A percentile compares a stretch with the other conserved stretches of the same genome.
phyloP scores from a whole-genome alignment of 2,888 invertebrate species.

The Trachelus stipa region DNA sequence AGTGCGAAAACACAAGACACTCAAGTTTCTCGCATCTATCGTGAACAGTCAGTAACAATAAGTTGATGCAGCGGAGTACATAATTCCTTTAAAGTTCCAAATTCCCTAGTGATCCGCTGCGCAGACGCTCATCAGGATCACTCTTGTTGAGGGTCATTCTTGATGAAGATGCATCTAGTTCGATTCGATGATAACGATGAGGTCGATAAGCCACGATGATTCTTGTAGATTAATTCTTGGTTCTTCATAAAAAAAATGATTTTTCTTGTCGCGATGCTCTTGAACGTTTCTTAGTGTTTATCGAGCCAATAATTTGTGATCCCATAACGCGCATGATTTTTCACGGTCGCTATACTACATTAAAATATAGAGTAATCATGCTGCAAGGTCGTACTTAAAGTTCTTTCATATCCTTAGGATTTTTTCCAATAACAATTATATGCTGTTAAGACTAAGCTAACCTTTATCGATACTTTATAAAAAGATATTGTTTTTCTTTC shows the following conservation, averaged over 20 bases:
- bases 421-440: background rate
- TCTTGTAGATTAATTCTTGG: background rate
- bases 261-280: background rate
- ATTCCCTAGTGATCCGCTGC: background rate
- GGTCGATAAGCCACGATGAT: background rate
- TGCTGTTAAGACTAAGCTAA: background rate
- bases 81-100: background rate
- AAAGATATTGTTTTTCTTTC: constrained; percentile 2
- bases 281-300: background rate
- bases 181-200: background rate
- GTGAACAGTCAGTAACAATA: background rate
- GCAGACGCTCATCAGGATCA: background rate
- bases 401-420: background rate
- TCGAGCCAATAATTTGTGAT: background rate
- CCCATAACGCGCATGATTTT: background rate
- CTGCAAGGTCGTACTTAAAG: background rate
- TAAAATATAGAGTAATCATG: background rate
- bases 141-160: background rate
- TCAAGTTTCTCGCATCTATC: background rate
- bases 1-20: background rate
- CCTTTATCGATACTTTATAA: background rate
- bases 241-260: background rate
- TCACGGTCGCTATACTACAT: background rate
- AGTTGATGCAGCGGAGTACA: background rate
- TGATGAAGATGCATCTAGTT: background rate